Evolutionary conservation across 2,888 invertebrate genomes (phyloP), one percentile per base, ranked within the genome.

Genomic region (Acanthococcus lagerstroemiae): DNA sequence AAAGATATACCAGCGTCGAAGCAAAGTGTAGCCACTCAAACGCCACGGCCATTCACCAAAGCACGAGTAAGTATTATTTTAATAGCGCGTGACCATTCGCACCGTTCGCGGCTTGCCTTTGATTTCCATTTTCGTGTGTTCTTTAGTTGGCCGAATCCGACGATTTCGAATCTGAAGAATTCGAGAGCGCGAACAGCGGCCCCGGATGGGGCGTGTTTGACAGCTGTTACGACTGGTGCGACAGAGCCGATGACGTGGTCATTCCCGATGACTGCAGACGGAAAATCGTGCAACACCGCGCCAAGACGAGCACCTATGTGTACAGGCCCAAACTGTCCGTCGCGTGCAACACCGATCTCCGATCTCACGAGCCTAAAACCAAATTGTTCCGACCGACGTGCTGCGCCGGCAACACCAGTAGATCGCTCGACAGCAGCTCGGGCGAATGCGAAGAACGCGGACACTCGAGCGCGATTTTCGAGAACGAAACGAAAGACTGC

Each of bases 151-250:
- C 24, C 3, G 24, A 52, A 9, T 9, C 19, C 15, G 22, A 22
- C 15, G 52, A 52, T 5, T 52, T 22, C 24, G 24, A 4, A 21
- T 22, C 19, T 1, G 52, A 52, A 6, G 12, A 7, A 3, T 9
- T 15, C 5, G 22, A 24, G 24, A 52, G 15, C 22, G 24, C 4
- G 7, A 52, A 24, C 15, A 22, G 22, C 12, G 22, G 24, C 15
- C 22, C 19, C 15, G 15, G 12, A 12, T 9, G 22, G 6, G 19
- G 19, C 15, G 19, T 4, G 5, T 9, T 52, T 19, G 52, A 52
- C 24, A 24, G 22, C 15, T 30, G 54, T n/a, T 61, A 27, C 17
- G 61, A 61, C n/a, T 61, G 61, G 61, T 61, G 61, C 30, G 61
- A 61, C n/a, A 25, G 52, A 30, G 30, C 61, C 21, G 9, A 22